phyloP scores from a whole-genome alignment of 2,797 vertebrate species.

The Neopelma chrysocephalum region DNA sequence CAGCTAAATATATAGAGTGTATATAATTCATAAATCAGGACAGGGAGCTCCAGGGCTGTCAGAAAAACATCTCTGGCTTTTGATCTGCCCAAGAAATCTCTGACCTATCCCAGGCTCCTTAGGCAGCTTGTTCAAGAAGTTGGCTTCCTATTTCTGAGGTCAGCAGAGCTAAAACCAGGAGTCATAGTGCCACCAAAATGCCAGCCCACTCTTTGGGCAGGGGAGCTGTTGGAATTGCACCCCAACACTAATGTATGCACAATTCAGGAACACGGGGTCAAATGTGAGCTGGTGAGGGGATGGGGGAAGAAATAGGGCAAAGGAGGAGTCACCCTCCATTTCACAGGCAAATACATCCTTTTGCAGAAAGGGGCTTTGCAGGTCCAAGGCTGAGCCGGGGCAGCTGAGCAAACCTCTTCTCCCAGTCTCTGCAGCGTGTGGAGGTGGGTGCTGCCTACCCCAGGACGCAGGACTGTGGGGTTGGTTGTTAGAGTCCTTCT shows the following conservation, averaged over 20 bases:
- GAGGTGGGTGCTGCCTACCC: background rate
- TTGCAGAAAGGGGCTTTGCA: background rate
- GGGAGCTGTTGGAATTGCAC: background rate
- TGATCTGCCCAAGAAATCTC: constrained; percentile 53
- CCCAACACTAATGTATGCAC: rapidly evolving
- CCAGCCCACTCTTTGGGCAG: rapidly evolving
- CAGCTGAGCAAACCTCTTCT: background rate
- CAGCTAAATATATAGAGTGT: background rate
- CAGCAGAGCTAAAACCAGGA: background rate
- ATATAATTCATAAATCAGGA: constrained; percentile 62
- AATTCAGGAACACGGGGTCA: background rate
- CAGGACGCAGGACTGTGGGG: background rate
- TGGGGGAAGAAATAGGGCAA: background rate
- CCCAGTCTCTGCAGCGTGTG: rapidly evolving
- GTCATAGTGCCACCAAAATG: background rate
- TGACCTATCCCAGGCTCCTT: constrained; percentile 68
- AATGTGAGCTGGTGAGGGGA: background rate
- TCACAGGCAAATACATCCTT: background rate
- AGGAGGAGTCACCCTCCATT: background rate
- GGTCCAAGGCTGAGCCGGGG: background rate
- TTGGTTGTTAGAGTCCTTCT: background rate
- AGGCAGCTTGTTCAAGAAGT: background rate
- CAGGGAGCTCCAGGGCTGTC: constrained; percentile 27
- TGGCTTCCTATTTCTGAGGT: background rate
- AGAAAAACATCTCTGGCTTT: constrained; percentile 64